These are phyloP conservation scores for Lissonota sp. DNA, from an alignment of 2,888 invertebrate genomes.

Conservation along the genomic window DNA sequence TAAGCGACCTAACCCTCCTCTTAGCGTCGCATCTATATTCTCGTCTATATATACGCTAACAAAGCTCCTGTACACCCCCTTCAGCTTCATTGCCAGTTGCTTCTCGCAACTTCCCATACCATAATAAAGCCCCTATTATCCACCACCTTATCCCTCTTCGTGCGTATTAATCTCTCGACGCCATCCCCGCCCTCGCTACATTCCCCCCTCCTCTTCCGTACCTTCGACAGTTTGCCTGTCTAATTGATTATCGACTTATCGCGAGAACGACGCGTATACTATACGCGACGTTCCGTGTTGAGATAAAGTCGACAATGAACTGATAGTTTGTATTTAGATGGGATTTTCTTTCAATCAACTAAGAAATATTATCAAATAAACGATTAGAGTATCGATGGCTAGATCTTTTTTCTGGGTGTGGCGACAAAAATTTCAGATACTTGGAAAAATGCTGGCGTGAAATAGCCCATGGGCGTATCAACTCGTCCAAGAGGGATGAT, in stretches of 20 bases:
- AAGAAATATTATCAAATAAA: no score
- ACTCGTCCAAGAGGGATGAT: neutral
- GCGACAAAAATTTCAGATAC: no score
- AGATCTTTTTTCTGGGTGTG: no score
- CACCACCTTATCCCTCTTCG: constrained; percentile 44
- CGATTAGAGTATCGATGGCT: no score
- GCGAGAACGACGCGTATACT: constrained; percentile 47
- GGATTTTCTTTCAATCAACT: no score
- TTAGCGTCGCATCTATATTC: neutral
- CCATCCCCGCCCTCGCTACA: no score
- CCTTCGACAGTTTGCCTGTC: constrained; percentile 54
- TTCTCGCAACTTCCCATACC: neutral
- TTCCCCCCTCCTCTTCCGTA: neutral
- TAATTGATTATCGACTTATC: constrained; percentile 81
- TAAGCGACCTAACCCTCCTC: constrained; percentile 39
- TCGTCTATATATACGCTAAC: constrained; percentile 30
- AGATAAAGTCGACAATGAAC: no score
- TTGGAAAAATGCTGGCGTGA: no score
- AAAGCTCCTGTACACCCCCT: constrained; percentile 22
- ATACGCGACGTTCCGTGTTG: no score
- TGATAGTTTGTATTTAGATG: no score
- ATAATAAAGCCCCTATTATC: constrained; percentile 1
- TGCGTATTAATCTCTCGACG: constrained; percentile 75
- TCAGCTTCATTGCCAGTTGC: neutral
- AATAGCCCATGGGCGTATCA: no score